Percentiles rank a stretch among this genome's conserved stretches.
phyloP scores from a whole-genome alignment of 2,113 vertebrate species.

The Elachura formosa region DNA sequence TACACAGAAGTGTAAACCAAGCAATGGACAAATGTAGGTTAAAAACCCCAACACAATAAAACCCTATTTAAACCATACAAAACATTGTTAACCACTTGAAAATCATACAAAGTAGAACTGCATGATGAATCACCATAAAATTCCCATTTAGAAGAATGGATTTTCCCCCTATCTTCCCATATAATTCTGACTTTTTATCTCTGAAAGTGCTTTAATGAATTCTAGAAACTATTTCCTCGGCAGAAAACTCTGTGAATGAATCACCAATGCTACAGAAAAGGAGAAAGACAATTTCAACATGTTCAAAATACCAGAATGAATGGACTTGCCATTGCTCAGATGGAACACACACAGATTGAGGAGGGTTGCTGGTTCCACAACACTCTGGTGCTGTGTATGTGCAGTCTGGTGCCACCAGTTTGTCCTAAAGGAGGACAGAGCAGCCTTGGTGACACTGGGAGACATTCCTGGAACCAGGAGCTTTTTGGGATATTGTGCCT shows the following conservation, averaged over 20 bases:
- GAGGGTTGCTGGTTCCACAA: background rate
- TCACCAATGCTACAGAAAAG: background rate
- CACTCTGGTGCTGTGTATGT: background rate
- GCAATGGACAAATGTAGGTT: constrained; percentile 10
- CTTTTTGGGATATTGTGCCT: background rate
- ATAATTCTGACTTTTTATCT: constrained; percentile 2
- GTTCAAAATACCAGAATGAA: background rate
- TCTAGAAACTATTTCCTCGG: background rate
- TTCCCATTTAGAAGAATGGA: constrained; percentile 20
- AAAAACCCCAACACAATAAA: constrained; percentile 15
- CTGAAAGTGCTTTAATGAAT: constrained; percentile 24
- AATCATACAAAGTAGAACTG: background rate
- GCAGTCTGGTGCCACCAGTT: background rate
- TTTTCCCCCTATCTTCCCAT: background rate
- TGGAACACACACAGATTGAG: background rate
- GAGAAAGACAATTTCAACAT: background rate
- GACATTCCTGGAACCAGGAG: background rate
- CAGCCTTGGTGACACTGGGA: background rate
- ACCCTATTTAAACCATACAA: background rate
- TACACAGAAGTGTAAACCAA: constrained; percentile 51
- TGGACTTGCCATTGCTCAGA: background rate
- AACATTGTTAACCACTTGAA: constrained; percentile 26
- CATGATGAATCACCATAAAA: constrained; percentile 13
- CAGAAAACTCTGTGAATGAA: background rate
- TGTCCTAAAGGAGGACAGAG: background rate